These are phyloP conservation scores for Drosophila insularis DNA, from an alignment of 1,140 invertebrate genomes.

Conservation along the genomic window DNA sequence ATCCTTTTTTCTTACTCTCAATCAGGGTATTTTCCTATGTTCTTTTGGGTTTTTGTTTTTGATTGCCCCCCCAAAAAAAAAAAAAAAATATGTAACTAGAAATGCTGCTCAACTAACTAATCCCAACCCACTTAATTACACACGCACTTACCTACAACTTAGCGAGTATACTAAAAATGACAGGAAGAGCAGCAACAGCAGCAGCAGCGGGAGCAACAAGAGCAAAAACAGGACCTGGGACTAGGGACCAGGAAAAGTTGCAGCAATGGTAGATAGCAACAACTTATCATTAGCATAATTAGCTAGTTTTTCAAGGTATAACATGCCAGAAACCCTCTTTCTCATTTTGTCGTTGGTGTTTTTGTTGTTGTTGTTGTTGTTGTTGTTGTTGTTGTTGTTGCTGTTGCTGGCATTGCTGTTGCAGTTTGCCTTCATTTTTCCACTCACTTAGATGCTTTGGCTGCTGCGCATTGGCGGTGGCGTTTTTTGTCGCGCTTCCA, in stretches of 20 bases:
- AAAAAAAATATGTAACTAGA: not conserved
- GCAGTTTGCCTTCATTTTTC: constrained; percentile 38
- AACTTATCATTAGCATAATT: constrained; percentile 67
- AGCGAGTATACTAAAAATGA: constrained; percentile 37
- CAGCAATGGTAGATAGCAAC: not conserved
- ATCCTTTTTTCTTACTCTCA: not conserved
- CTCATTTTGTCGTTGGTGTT: not conserved
- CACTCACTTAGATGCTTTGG: constrained; percentile 44
- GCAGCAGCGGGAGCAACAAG: constrained; percentile 6
- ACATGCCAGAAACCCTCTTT: constrained; percentile 26
- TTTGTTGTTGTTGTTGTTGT: constrained; percentile 8
- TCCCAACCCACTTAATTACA: constrained; percentile 69
- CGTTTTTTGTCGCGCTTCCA: constrained; percentile 54
- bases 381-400: constrained; percentile 7
- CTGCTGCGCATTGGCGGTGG: constrained; percentile 71
- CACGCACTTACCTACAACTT: constrained; percentile 72
- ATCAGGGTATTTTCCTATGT: not conserved
- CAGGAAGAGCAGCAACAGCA: constrained; percentile 27
- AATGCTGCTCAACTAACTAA: constrained; percentile 55
- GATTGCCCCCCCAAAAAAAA: constrained; percentile 8
- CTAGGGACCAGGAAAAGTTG: not conserved
- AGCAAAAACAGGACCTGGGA: constrained; percentile 1
- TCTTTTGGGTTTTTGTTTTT: constrained; percentile 10
- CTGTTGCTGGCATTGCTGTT: constrained; percentile 28
- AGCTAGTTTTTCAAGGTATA: constrained; percentile 59